Conservation (phyloP, 1,140 invertebrate species). For the Meloidogyne exigua region DNA sequence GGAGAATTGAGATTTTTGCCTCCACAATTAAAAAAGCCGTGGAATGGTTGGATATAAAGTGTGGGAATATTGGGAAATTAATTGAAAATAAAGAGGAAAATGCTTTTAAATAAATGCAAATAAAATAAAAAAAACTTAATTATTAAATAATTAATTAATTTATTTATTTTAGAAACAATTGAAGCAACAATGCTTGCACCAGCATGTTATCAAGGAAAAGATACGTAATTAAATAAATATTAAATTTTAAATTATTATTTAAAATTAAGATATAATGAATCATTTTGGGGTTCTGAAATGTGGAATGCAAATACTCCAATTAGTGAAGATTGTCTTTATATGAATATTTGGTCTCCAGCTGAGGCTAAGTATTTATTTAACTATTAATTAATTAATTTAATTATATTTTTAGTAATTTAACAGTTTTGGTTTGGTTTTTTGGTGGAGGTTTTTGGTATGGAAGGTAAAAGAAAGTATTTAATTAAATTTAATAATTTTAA, state of each 20-base stretch:
- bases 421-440: slow-evolving; percentile 63
- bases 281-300: slow-evolving; percentile 64
- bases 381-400: not conserved
- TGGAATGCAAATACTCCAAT: slow-evolving; percentile 64
- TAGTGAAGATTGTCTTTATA: slow-evolving; percentile 61
- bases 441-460: slow-evolving; percentile 62
- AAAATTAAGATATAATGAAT: slow-evolving; percentile 53
- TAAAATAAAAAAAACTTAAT: no score
- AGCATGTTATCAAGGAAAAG: slow-evolving; percentile 50
- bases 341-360: slow-evolving; percentile 62
- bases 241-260: slow-evolving; percentile 17
- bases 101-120: no score
- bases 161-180: slow-evolving; percentile 34
- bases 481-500: not conserved
- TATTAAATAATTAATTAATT: not conserved
- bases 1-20: slow-evolving; percentile 56
- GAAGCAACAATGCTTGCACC: slow-evolving; percentile 54
- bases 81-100: no score
- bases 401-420: slow-evolving; percentile 49
- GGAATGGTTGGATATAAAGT: slow-evolving; percentile 51
- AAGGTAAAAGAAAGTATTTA: slow-evolving; percentile 9
- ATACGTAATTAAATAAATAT: slow-evolving; percentile 17
- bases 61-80: slow-evolving; percentile 1
- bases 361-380: slow-evolving; percentile 36
- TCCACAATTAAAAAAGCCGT: slow-evolving; percentile 49